Evolutionary conservation across 2,113 vertebrate genomes (phyloP).

Genomic region (Sphaerodactylus townsendi): DNA sequence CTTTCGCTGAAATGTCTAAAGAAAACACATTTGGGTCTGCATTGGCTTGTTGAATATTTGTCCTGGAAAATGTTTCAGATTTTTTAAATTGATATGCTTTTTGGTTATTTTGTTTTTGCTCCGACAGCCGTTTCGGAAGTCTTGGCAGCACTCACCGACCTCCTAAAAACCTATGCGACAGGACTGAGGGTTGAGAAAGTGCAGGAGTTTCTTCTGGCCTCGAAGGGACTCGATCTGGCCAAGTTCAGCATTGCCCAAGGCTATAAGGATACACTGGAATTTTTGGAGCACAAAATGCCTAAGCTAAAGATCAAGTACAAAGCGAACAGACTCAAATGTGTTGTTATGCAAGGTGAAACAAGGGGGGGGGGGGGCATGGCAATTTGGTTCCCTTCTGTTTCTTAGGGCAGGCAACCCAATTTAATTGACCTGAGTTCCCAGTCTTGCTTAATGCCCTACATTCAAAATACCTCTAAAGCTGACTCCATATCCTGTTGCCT

Average conservation of each 20-base stretch:
- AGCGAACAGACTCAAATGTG: neutral
- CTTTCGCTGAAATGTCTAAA: no score
- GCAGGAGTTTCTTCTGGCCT: neutral
- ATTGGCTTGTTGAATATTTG: neutral
- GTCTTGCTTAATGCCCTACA: neutral
- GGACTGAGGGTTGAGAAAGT: neutral
- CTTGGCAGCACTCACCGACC: neutral
- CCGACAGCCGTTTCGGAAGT: neutral
- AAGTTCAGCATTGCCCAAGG: neutral
- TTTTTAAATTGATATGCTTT: no score
- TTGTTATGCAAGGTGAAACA: neutral
- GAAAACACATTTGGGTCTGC: neutral
- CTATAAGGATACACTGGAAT: neutral
- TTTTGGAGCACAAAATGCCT: neutral
- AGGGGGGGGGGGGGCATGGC: neutral
- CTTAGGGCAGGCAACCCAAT: neutral
- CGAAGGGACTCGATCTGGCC: neutral
- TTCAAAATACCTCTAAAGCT: neutral
- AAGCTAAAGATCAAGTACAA: neutral
- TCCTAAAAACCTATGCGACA: fast-evolving
- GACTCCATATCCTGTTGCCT: neutral
- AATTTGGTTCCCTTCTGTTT: no score
- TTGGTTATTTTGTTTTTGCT: neutral
- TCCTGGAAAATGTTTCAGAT: neutral
- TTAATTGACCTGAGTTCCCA: no score